Percentiles rank a stretch among this genome's conserved stretches.
phyloP scores from a whole-genome alignment of 23 tunicate genomes.

The Ascidia mentula region DNA sequence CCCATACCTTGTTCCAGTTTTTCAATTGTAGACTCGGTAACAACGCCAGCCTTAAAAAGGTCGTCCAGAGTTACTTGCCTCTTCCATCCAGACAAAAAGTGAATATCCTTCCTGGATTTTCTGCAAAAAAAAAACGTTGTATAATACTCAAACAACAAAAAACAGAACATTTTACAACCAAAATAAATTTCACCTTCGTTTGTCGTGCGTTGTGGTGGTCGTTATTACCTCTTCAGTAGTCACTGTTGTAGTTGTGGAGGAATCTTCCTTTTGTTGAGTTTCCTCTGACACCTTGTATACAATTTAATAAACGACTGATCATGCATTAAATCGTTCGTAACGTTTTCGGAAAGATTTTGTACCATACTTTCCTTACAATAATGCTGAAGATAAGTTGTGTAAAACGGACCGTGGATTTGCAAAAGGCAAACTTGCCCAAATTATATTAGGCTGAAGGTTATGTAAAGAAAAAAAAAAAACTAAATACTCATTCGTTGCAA shows the following conservation, averaged over 20 bases:
- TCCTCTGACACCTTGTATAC: not conserved
- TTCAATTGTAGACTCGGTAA: conserved; percentile 52
- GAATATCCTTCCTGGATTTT: conserved; percentile 70
- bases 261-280: not conserved
- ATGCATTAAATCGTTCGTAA: too few species aligned
- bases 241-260: conserved; percentile 13
- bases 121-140: not conserved
- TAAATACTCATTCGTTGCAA: too few species aligned
- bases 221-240: conserved; percentile 31
- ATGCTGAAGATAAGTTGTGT: too few species aligned
- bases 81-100: conserved; percentile 91
- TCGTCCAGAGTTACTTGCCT: conserved; percentile 65
- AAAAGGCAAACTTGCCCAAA: too few species aligned
- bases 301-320: not conserved
- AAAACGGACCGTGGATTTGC: too few species aligned
- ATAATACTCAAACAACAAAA: too few species aligned
- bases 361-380: too few species aligned
- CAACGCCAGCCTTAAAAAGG: conserved; percentile 76
- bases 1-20: conserved; percentile 68
- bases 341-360: too few species aligned
- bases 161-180: too few species aligned
- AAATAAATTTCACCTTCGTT: conserved; percentile 7
- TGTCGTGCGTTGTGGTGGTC: conserved; percentile 27
- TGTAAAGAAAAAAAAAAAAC: too few species aligned
- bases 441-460: too few species aligned